Evolutionary conservation across 2,888 invertebrate species (phyloP), one percentile per base, ranked within the genome.

Genomic region (Agriotes lineatus): DNA sequence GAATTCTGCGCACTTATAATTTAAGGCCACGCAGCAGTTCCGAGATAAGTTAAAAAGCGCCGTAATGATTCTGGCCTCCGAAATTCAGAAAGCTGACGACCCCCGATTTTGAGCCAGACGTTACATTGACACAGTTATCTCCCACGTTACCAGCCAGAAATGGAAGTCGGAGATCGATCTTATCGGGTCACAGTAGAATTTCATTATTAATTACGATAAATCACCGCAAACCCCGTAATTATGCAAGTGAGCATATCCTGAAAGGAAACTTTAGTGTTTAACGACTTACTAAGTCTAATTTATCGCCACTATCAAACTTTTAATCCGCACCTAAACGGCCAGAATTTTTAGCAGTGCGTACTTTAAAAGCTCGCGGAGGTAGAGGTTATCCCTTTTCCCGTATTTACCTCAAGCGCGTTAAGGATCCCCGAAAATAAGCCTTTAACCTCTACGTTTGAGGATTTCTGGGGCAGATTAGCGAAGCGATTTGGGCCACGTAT

Each of bases 191-290:
- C 39, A 52, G 50, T 37, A 65, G 58, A 58, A 65, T 65, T 65
- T 65, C 58, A 58, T 65, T 65, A 65, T 65, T 65, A 65, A 65
- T 65, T 65, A 59, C 65, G 12, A 58, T 65, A 65, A 65, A 65
- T 65, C 65, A 65, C 58, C 22, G 18, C 25, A 42, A 59, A 50
- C 37, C 39, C 45, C 12, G 57, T 50, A 58, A 65, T 50, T 65
- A 59, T 65, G 37, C 50, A 57, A 65, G 50, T 50, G 42, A 50
- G 30, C 18, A 37, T 50, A 45, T 54, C 52, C 52, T 42, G 25
- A 62, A 42, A 37, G 52, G 59, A 62, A 52, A 54, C 42, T 52
- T 52, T 42, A 50, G 14, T 37, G 50, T 48, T 60, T 45, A 45
- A 45, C 44, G 19, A 48, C 20, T 45, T 14, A 7, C 60, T 16